A percentile compares a stretch with the other conserved stretches of the same genome.
phyloP scores from a whole-genome alignment of 92 coral and sea anemone genomes.

The Bergia sp. region DNA sequence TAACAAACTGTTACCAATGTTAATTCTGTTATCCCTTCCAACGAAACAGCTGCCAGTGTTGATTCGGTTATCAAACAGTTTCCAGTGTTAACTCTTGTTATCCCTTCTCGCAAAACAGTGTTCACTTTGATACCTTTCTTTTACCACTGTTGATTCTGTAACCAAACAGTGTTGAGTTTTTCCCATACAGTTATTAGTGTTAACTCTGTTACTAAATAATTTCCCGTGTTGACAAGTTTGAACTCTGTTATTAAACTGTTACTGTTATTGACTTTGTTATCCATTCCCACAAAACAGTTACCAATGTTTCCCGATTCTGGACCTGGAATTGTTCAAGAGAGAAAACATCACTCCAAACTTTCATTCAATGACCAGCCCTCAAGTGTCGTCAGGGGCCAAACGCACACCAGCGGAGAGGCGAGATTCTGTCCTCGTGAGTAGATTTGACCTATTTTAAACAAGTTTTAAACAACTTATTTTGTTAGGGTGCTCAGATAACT shows the following conservation, averaged over 20 bases:
- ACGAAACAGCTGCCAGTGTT: not conserved
- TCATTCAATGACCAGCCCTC: constrained; percentile 63
- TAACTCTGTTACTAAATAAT: too few relatives aligned
- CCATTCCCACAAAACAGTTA: constrained; percentile 56
- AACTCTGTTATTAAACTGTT: too few relatives aligned
- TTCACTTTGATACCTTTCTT: not conserved
- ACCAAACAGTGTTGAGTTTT: too few relatives aligned
- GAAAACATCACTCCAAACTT: constrained; percentile 58
- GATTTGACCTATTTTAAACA: not conserved
- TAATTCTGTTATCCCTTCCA: not conserved
- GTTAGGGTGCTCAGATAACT: not conserved
- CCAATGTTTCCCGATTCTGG: constrained; percentile 82
- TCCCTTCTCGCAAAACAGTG: not conserved
- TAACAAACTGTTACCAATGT: not conserved
- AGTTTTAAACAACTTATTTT: not conserved
- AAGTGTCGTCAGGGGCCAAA: constrained; percentile 74
- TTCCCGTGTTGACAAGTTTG: not conserved
- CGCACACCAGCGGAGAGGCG: constrained; percentile 77
- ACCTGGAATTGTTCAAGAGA: constrained; percentile 71
- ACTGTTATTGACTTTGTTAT: not conserved
- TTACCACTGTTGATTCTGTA: not conserved
- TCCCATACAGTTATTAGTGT: not conserved
- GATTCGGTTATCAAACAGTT: not conserved
- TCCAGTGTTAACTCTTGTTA: too few relatives aligned
- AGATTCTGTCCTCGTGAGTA: constrained; percentile 77